A percentile compares a stretch with the other conserved stretches of the same genome.
Evolutionary conservation across 2,797 vertebrate species (phyloP).

Genomic region (Pipistrellus pipistrellus): DNA sequence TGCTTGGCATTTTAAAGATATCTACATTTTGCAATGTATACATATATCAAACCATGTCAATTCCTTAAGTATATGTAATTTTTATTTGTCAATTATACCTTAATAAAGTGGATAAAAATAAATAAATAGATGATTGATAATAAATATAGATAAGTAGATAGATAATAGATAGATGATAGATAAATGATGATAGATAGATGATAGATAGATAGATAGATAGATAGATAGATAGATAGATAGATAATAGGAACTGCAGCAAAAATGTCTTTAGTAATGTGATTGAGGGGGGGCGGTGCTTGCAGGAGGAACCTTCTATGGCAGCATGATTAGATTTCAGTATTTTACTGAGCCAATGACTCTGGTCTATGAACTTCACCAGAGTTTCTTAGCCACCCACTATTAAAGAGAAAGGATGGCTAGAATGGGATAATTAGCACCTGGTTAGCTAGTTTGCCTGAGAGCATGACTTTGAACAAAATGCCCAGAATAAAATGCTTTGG

Average conservation of each 20-base stretch:
- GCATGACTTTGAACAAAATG: background rate
- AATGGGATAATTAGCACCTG: background rate
- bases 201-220: background rate
- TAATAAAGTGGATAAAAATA: background rate
- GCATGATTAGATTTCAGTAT: background rate
- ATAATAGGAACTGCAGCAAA: background rate
- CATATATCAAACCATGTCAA: background rate
- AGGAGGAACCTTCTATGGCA: background rate
- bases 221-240: background rate
- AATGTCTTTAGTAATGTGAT: background rate
- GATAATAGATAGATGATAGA: background rate
- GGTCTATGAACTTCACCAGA: background rate
- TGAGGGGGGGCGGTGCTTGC: too few relatives aligned
- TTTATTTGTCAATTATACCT: background rate
- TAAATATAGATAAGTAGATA: background rate
- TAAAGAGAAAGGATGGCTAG: background rate
- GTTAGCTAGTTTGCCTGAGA: background rate
- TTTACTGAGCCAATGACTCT: background rate
- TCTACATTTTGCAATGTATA: background rate
- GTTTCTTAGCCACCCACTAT: background rate
- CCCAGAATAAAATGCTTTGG: background rate
- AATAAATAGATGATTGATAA: background rate
- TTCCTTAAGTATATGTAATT: background rate
- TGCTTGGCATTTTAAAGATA: background rate
- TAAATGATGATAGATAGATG: background rate